A percentile compares a stretch with the other conserved stretches of the same genome.
Evolutionary conservation across 2,888 invertebrate species (phyloP).

Genomic region (Xanthorhoe designata): DNA sequence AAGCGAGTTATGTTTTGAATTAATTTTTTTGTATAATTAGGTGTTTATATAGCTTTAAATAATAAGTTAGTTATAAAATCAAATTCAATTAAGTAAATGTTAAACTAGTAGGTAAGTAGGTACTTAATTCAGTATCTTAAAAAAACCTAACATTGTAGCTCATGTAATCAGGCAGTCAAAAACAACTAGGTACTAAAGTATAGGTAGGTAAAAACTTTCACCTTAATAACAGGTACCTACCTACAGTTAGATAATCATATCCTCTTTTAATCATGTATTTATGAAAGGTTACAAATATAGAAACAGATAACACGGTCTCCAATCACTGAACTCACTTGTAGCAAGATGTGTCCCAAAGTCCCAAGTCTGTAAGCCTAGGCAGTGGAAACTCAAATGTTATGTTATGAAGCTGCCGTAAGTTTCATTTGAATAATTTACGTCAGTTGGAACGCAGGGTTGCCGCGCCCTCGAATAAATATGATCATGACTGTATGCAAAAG

Average conservation of each 20-base stretch:
- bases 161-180: no score
- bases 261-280: no score
- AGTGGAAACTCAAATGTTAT: constrained; percentile 30
- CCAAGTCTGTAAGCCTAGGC: not conserved
- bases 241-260: not conserved
- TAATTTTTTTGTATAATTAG: not conserved
- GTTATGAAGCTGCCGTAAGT: constrained; percentile 40
- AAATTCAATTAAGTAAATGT: no score
- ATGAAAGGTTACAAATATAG: no score
- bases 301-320: not conserved
- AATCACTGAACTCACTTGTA: not conserved
- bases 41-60: not conserved
- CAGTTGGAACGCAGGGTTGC: constrained; percentile 37
- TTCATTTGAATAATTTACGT: constrained; percentile 53
- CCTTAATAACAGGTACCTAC: not conserved
- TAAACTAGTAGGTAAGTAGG: no score
- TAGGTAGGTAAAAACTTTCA: no score
- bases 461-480: constrained; percentile 7
- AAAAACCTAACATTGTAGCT: no score
- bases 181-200: no score
- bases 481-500: no score
- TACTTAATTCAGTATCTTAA: no score
- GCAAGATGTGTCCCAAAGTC: not conserved
- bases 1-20: not conserved
- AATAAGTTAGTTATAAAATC: no score